A percentile compares a stretch with the other conserved stretches of the same genome.
Conservation (phyloP, 2,797 vertebrate genomes). For the Emys orbicularis region DNA sequence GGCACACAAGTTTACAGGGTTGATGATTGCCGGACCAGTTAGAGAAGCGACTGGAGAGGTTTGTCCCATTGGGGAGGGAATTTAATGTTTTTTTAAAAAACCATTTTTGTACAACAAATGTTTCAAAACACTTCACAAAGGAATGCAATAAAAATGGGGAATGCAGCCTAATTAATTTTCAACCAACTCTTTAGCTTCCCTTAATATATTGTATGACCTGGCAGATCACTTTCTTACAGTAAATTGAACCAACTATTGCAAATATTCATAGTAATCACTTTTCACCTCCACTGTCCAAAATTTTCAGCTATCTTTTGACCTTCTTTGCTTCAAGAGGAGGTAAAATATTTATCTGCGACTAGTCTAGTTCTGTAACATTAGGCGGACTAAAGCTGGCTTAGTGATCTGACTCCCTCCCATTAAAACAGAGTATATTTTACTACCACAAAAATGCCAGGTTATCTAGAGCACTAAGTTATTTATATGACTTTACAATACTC, state of each 20-base stretch:
- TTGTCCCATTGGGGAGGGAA: neutral
- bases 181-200: neutral
- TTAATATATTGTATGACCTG: neutral
- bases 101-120: neutral
- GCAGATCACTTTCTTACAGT: neutral
- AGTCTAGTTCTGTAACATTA: neutral
- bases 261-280: neutral
- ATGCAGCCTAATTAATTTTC: too few relatives aligned
- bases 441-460: neutral
- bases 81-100: neutral
- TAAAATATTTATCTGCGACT: neutral
- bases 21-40: neutral
- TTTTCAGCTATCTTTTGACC: neutral
- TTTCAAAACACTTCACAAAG: neutral
- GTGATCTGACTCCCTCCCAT: neutral
- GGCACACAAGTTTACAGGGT: neutral
- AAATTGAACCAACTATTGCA: neutral
- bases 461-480: neutral
- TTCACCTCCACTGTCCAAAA: neutral
- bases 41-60: neutral
- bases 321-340: neutral
- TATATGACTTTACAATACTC: neutral
- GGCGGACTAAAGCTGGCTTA: neutral
- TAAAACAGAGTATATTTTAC: neutral
- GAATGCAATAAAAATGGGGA: neutral